Evolutionary conservation across 2,113 vertebrate genomes (phyloP), one percentile per base, ranked within the genome.

Genomic region (Ceyx melanurus): DNA sequence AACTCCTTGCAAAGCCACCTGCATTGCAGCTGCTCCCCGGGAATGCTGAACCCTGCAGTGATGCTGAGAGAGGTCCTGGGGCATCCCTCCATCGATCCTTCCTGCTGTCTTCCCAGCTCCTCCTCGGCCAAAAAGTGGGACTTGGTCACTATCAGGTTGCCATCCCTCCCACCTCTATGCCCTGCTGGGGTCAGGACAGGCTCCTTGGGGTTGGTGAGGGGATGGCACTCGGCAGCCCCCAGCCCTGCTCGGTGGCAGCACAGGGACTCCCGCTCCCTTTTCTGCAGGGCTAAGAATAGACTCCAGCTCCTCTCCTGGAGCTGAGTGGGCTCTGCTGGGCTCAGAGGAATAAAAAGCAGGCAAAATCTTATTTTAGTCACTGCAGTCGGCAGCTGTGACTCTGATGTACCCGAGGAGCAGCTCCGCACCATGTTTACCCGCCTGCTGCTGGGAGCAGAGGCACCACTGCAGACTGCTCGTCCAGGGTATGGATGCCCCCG

Each of bases 321-420:
- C 94, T 96, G 96, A 96, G 96, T 96, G 95, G 95, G 96, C 72
- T 96, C 68, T 89, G 89, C 89, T 76, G 91, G 96, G 94, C 92
- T 95, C 31, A 0, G 82, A 96, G 91, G 92, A 96, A 96, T 96
- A 93, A 96, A 96, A 96, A 96, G 94, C 94, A 96, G 89, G 92
- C 86, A 92, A 94, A 89, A 0, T 46, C 84, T 91, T 96, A 96
- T 94, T 96, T 96, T 95, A 96, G 96, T 83, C 16, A 3, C 89
- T 94, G 96, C 94, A 96, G 89, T 92, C 79, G 6, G 89, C 94
- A 96, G 95, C 91, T 96, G 94, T 92, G 94, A 88, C 94, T 96
- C 60, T 53, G 67, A 82, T 92, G 86, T 54, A 88, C 89, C 79
- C 90, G 67, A 92, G 78, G 60, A 96, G 87, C 0, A 2, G 87